Evolutionary conservation across 2,888 invertebrate species (phyloP).

Genomic region (Taphrorychus bicolor): DNA sequence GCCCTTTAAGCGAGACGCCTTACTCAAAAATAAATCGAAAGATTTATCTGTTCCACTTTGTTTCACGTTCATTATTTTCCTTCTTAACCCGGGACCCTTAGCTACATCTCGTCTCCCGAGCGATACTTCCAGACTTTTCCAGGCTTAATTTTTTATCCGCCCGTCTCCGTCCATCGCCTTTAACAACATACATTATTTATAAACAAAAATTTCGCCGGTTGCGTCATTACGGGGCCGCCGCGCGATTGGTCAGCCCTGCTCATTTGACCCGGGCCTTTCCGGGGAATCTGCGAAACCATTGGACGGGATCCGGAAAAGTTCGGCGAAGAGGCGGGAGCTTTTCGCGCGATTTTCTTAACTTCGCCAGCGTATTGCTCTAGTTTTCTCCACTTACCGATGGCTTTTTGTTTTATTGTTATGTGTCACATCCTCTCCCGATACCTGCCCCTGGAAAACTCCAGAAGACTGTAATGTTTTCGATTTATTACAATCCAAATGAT

Average conservation of each 20-base stretch:
- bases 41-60: conserved; percentile 34
- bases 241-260: conserved; percentile 55
- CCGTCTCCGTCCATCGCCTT: conserved; percentile 48
- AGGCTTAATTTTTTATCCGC: conserved; percentile 46
- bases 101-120: conserved; percentile 35
- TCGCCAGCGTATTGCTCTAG: conserved; percentile 25
- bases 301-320: conserved; percentile 51
- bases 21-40: conserved; percentile 34
- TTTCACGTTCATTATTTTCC: conserved; percentile 39
- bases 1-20: neutral
- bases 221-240: conserved; percentile 54
- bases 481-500: conserved; percentile 29
- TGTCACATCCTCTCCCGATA: conserved; percentile 20
- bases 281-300: conserved; percentile 53
- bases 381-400: conserved; percentile 35
- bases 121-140: conserved; percentile 45
- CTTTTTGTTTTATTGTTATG: conserved; percentile 31
- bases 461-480: conserved; percentile 26
- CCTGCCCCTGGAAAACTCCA: conserved; percentile 29
- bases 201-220: conserved; percentile 57
- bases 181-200: conserved; percentile 60
- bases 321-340: conserved; percentile 18
- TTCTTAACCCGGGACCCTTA: conserved; percentile 33
- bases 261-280: conserved; percentile 59
- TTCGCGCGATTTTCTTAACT: conserved; percentile 33